Base-by-base conservation (phyloP, 2,797 vertebrate species). In the Vireo griseus region DNA sequence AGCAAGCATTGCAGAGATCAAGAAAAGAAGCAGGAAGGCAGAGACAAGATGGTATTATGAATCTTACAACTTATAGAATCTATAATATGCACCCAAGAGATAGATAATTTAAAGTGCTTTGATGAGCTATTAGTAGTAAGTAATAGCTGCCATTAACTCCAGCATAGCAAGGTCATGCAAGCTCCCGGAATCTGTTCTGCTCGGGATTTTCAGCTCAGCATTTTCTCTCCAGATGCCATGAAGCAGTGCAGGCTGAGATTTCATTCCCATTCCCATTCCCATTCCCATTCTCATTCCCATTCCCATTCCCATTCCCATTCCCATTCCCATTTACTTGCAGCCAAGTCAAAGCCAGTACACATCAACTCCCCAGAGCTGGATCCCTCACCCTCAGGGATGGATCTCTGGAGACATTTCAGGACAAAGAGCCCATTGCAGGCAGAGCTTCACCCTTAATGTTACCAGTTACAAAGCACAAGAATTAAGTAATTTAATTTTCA, bases 91-190 rank as follows among this genome's bases (percentile, higher is more conserved):
- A 58, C 68, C 72, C 73, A 58, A 48, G 59, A 61, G 51, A 37
- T 68, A 28, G 51, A 83, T 93, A 67, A 88, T 85, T 82, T 87
- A 39, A 90, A 85, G 88, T 20, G 44, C 76, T 94, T 81, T 91
- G 84, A 96, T 94, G 79, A 95, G 74, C 88, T 80, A 52, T 84
- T 77, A 82, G 78, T 20, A 67, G 69, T 77, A 92, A 92, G 59
- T 90, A 95, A 95, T 54, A 92, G 88, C 72, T 88, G 75, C 71
- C 92, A 88, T 86, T 94, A 95, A 66, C 65, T 84, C 52, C 54
- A 54, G 72, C 95, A 65, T 0, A 82, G 79, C 86, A 86, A 95
- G 80, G 88, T 90, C 80, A 78, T 22, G 19, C 68, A 25, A 55
- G 66, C 95, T 91, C 77, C 84, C 16, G 20, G 65, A n/a, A 39